Base-by-base conservation (phyloP, 2,888 invertebrate species). In the Odontomyia ornata region DNA sequence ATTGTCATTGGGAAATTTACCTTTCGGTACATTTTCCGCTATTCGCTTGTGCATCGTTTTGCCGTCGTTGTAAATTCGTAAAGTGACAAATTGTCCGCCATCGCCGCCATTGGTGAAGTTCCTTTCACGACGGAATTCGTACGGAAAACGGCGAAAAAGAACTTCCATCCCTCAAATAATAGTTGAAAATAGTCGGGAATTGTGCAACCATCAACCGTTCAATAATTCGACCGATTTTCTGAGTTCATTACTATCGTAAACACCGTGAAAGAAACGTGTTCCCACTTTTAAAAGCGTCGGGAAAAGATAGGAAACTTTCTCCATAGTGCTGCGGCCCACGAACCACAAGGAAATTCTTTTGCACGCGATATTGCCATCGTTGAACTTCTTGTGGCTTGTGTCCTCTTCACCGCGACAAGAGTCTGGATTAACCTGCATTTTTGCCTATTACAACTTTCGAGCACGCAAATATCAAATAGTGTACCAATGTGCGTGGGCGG, bases 21-120 rank as follows among this genome's bases (percentile, higher is more conserved):
- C 52, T 47, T 25, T 69, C 27, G 47, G 47, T 69, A 46, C 69
- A 18, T 36, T 65, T 36, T 18, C 18, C 30, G n/a, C n/a, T 18
- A 36, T 13, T 65, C 36, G 21, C 36, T 4, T 65, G 9, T 36
- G 30, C 15, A 25, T 43, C 69, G 27, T 69, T 43, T 73, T 25
- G 57, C 23, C 25, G 15, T 73, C 60, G 73, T 36, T 46, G 72
- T 21, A 30, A 27, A 47, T 7, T 69, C 69, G 46, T 2, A 18
- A 60, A 43, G 73, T 73, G 73, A 73, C 73, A 73, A 73, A 73
- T 73, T 57, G 57, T 73, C 60, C 73, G 57, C 73, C 73, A 73
- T 73, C 60, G 73, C 73, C 73, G 73, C 73, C 73, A 73, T 73
- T 73, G 73, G 73, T 73, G 73, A 36, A 67, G 36, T 67, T 67